Percentiles rank a stretch among this genome's conserved stretches.
These are phyloP conservation scores for Leptonema lineaticorne DNA, from an alignment of 1,140 invertebrate species.

Conservation along the genomic window DNA sequence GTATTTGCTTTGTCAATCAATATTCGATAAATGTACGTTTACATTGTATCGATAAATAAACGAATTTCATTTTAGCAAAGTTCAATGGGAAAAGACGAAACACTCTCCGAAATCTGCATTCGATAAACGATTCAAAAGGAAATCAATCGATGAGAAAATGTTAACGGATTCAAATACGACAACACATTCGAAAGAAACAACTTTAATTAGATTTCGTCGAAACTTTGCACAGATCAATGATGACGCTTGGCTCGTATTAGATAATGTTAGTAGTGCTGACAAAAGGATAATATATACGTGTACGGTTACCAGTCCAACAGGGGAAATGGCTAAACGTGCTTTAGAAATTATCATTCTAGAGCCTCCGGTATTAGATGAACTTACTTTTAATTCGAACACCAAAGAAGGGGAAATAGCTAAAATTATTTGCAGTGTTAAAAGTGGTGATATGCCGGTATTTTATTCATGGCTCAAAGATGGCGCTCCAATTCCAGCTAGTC, in stretches of 20 bases:
- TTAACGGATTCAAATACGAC: neutral
- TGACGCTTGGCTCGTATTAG: slow-evolving; percentile 66
- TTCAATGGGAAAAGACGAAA: slow-evolving; percentile 36
- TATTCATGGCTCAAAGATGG: slow-evolving; percentile 83
- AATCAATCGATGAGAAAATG: neutral
- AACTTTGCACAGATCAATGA: slow-evolving; percentile 46
- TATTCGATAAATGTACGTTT: neutral
- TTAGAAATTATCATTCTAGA: slow-evolving; percentile 71
- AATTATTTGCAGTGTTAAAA: slow-evolving; percentile 78
- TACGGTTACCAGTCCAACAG: slow-evolving; percentile 73
- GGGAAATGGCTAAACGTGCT: slow-evolving; percentile 69
- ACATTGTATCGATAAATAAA: neutral
- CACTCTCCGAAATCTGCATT: slow-evolving; percentile 6
- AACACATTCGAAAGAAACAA: too few relatives aligned
- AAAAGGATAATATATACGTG: slow-evolving; percentile 79
- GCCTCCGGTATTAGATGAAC: slow-evolving; percentile 68
- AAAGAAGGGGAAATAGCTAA: slow-evolving; percentile 56
- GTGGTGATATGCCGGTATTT: slow-evolving; percentile 79
- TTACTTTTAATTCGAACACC: slow-evolving; percentile 40
- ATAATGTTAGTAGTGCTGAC: slow-evolving; percentile 67
- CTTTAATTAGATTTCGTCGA: slow-evolving; percentile 15
- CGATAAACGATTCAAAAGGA: slow-evolving; percentile 35
- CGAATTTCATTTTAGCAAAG: slow-evolving; percentile 33
- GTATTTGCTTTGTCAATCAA: slow-evolving; percentile 38
- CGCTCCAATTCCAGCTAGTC: slow-evolving; percentile 58